A percentile compares a stretch with the other conserved stretches of the same genome.
Evolutionary conservation across 1,140 invertebrate genomes (phyloP).

Genomic region (Drosophila punjabiensis): DNA sequence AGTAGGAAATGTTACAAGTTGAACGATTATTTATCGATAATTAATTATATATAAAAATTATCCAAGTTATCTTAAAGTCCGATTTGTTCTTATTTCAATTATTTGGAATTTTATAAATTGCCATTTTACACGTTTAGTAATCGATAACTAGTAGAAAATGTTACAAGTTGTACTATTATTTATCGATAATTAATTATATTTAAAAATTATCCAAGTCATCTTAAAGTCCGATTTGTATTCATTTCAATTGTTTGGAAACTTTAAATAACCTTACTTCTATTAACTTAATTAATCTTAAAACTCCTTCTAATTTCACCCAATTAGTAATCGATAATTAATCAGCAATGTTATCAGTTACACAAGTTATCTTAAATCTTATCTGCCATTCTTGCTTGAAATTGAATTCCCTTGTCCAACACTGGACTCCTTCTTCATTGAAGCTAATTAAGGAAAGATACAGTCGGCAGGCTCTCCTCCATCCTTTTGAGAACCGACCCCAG

Average conservation of each 20-base stretch:
- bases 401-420: not conserved
- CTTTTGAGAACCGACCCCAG: constrained; percentile 5
- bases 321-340: constrained; percentile 3
- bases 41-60: no score
- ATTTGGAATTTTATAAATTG: no score
- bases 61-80: no score
- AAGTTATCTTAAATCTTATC: not conserved
- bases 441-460: constrained; percentile 24
- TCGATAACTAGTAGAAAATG: not conserved
- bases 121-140: no score
- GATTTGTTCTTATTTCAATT: no score
- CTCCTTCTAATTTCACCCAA: not conserved
- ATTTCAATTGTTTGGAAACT: not conserved
- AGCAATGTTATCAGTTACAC: not conserved
- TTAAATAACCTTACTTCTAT: not conserved
- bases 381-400: not conserved
- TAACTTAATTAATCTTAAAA: not conserved
- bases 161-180: not conserved
- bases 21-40: no score
- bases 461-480: not conserved
- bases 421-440: constrained; percentile 1
- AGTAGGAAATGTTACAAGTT: no score
- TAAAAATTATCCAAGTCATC: not conserved
- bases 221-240: no score
- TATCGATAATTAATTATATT: no score